Percentiles rank a stretch among this genome's conserved stretches.
phyloP scores from a whole-genome alignment of 1,140 invertebrate genomes.

The Homarus americanus region DNA sequence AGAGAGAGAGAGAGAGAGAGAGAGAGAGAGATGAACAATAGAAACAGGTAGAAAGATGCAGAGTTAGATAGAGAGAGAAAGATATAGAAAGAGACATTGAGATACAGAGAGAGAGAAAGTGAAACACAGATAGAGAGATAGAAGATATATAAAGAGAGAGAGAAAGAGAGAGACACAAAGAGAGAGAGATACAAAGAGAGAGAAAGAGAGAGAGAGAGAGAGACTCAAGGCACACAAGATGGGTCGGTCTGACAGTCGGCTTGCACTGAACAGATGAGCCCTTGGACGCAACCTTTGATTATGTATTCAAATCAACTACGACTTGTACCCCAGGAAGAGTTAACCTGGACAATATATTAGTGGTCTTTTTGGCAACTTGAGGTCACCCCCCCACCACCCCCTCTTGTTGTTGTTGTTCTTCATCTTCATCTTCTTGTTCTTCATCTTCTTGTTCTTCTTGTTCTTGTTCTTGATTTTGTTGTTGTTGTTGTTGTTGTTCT shows the following conservation, averaged over 20 bases:
- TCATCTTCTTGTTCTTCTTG: too few relatives aligned
- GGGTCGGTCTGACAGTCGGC: constrained; percentile 13
- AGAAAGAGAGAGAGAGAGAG: constrained; percentile 57
- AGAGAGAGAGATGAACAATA: too few relatives aligned
- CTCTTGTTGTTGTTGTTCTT: too few relatives aligned
- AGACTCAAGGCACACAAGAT: constrained; percentile 37
- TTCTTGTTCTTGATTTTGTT: too few relatives aligned
- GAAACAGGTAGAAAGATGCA: background rate
- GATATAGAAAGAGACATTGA: too few relatives aligned
- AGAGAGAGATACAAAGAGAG: constrained; percentile 39
- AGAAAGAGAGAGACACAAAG: constrained; percentile 33
- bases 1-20: background rate
- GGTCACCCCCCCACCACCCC: background rate
- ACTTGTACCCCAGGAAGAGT: constrained; percentile 19
- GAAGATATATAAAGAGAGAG: background rate
- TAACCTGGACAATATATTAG: background rate
- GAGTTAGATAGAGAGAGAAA: too few relatives aligned
- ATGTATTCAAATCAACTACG: constrained; percentile 57
- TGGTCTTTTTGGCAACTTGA: background rate
- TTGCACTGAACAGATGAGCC: constrained; percentile 30
- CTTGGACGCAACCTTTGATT: constrained; percentile 49
- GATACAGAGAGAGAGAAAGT: background rate
- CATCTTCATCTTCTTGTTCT: too few relatives aligned
- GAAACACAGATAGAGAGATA: background rate
- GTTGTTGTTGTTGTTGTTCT: too few relatives aligned